These are phyloP conservation scores for Rhodinocichla rosea DNA, from an alignment of 2,113 vertebrate genomes.

Conservation along the genomic window DNA sequence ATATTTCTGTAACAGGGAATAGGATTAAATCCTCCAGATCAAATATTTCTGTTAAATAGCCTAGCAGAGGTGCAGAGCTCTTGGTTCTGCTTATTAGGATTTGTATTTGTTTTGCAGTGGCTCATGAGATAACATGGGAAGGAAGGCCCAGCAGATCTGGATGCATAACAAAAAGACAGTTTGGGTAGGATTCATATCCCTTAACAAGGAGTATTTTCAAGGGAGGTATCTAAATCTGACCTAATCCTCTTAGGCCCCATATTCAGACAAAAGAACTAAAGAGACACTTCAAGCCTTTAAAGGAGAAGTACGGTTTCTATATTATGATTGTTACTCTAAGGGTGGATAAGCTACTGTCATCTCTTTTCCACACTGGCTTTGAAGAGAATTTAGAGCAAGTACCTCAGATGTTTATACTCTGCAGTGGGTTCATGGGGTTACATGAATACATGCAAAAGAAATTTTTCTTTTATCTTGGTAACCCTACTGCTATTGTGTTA, in stretches of 20 bases:
- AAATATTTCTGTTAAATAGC: background rate
- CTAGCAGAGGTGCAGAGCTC: background rate
- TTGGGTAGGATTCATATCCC: background rate
- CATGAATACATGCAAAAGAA: background rate
- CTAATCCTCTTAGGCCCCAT: background rate
- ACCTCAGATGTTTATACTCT: background rate
- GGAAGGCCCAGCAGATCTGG: background rate
- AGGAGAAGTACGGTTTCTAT: background rate
- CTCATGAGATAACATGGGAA: background rate
- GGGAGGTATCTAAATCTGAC: background rate
- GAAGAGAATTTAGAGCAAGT: background rate
- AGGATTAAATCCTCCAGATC: background rate
- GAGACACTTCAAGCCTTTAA: background rate
- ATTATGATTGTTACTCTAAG: background rate
- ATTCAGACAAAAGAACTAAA: background rate
- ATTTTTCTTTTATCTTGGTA: background rate
- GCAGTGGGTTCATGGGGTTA: background rate
- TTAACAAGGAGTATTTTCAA: background rate
- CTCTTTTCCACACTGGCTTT: background rate
- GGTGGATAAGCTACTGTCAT: background rate
- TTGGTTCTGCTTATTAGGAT: background rate
- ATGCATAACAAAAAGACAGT: background rate
- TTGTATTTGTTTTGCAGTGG: background rate
- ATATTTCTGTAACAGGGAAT: background rate
- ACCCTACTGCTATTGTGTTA: background rate